Conservation (phyloP, 2,113 vertebrate species). For the Cephalopterus ornatus region DNA sequence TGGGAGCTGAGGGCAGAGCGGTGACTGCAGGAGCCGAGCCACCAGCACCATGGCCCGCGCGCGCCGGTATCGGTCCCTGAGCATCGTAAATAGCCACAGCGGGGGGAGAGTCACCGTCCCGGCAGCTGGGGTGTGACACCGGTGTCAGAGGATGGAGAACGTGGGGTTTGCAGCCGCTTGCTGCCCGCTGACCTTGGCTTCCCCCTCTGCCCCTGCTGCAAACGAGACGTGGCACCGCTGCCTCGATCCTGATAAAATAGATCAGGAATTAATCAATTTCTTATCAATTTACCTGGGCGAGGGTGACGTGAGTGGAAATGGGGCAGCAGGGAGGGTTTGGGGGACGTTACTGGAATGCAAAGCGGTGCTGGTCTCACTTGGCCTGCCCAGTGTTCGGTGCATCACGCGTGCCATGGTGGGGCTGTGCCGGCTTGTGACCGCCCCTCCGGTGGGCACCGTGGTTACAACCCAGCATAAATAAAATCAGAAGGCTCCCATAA, state of each 20-base stretch:
- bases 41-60: background rate
- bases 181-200: slow-evolving; percentile 59
- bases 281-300: slow-evolving; percentile 26
- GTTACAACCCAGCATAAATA: slow-evolving; percentile 65
- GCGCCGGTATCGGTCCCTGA: background rate
- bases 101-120: background rate
- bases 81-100: background rate
- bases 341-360: background rate
- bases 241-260: slow-evolving; percentile 63
- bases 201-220: background rate
- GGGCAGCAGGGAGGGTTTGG: background rate
- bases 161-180: background rate
- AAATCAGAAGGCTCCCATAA: slow-evolving; percentile 74
- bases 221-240: slow-evolving; percentile 56
- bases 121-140: background rate
- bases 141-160: background rate
- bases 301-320: background rate
- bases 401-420: accelerated
- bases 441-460: background rate
- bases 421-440: background rate
- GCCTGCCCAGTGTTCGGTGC: background rate
- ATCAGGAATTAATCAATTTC: slow-evolving; percentile 64
- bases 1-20: slow-evolving; percentile 64
- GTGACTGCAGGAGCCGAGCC: slow-evolving; percentile 55
- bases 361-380: accelerated